These are phyloP conservation scores for Eospalax fontanierii DNA, from an alignment of 2,797 vertebrate genomes.

Conservation along the genomic window DNA sequence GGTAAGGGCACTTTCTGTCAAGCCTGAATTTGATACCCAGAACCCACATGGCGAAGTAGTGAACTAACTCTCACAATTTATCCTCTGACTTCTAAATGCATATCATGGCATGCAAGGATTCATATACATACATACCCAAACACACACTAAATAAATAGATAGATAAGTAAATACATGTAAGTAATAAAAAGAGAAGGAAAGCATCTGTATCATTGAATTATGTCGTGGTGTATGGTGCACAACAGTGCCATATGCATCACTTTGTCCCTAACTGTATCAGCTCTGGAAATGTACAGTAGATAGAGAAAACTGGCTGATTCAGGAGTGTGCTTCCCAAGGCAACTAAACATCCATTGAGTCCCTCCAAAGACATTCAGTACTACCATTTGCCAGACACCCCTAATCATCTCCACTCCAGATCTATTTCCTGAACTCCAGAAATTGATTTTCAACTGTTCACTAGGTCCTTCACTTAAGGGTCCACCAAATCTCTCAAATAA, in stretches of 20 bases:
- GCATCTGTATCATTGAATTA: neutral
- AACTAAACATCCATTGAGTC: neutral
- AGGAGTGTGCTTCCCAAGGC: neutral
- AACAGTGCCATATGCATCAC: neutral
- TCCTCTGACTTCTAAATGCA: neutral
- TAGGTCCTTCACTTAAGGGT: neutral
- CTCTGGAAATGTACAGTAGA: neutral
- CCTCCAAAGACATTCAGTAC: slow-evolving; percentile 6
- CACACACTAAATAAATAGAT: too few relatives aligned
- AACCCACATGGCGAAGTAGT: neutral
- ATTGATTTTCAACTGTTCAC: neutral
- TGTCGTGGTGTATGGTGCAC: neutral
- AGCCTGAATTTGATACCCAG: neutral
- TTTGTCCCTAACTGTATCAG: neutral
- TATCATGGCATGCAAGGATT: too few relatives aligned
- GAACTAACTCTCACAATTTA: neutral
- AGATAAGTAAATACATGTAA: too few relatives aligned
- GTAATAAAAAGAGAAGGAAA: neutral
- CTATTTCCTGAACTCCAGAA: slow-evolving; percentile 5
- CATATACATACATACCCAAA: neutral
- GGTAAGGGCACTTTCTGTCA: neutral
- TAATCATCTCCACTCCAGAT: neutral
- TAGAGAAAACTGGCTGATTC: neutral
- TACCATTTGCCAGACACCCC: neutral
- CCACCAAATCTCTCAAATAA: slow-evolving; percentile 17